Conservation (phyloP, 2,888 invertebrate species). For the Mechanitis messenoides region DNA sequence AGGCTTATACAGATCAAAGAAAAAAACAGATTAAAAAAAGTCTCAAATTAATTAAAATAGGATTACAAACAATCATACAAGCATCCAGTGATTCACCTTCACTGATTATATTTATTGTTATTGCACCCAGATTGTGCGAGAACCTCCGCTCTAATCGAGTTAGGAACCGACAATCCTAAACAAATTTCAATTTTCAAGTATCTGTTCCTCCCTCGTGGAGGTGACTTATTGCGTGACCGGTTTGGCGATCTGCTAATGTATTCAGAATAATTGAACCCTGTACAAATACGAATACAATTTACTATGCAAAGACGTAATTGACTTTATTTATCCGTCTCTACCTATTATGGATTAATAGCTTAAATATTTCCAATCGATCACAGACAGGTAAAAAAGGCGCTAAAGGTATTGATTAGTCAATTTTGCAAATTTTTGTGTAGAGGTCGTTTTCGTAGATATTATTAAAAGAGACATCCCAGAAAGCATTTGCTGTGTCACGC, state of each 20-base stretch:
- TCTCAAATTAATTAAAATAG: conserved; percentile 20
- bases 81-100: conserved; percentile 44
- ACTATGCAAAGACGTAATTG: conserved; percentile 48
- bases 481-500: conserved; percentile 48
- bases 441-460: conserved; percentile 45
- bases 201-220: conserved; percentile 56
- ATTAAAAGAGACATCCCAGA: conserved; percentile 37
- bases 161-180: conserved; percentile 67
- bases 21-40: conserved; percentile 16
- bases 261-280: conserved; percentile 65
- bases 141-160: conserved; percentile 64
- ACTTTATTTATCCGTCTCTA: conserved; percentile 37
- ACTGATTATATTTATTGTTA: conserved; percentile 64
- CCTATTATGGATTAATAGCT: conserved; percentile 18
- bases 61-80: conserved; percentile 22
- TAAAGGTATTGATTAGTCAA: conserved; percentile 11
- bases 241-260: conserved; percentile 59
- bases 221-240: conserved; percentile 65
- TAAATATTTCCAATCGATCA: neutral
- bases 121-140: conserved; percentile 58
- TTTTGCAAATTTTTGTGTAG: conserved; percentile 10
- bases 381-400: conserved; percentile 8
- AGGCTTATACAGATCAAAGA: conserved; percentile 2
- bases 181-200: conserved; percentile 77
- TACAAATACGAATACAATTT: conserved; percentile 51